Percentiles rank a stretch among this genome's conserved stretches.
These are phyloP conservation scores for Yponomeuta cagnagella DNA, from an alignment of 2,888 invertebrate genomes.

Conservation along the genomic window DNA sequence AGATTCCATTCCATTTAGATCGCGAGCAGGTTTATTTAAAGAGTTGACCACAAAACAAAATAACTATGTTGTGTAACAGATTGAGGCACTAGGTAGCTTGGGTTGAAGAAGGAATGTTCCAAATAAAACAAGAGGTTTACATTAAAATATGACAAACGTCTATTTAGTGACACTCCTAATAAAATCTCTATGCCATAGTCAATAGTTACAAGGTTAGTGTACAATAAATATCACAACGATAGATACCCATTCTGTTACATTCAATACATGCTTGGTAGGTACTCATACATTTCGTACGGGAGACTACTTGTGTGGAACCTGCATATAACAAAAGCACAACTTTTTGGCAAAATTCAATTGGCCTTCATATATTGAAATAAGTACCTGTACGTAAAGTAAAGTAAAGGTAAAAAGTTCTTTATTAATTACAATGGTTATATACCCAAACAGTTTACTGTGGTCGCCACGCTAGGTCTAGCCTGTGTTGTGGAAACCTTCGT, in stretches of 20 bases:
- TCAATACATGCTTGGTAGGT: slow-evolving; percentile 14
- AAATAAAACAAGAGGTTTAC: slow-evolving; percentile 39
- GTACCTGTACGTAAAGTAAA: too few relatives aligned
- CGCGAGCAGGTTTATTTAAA: too few relatives aligned
- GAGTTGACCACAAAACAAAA: too few relatives aligned
- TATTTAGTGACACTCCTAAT: slow-evolving; percentile 49
- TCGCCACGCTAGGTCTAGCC: too few relatives aligned
- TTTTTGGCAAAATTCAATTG: neutral
- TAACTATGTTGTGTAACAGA: too few relatives aligned
- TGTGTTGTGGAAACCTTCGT: too few relatives aligned
- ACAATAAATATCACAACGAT: slow-evolving; percentile 49
- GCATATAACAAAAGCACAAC: neutral
- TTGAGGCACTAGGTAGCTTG: too few relatives aligned
- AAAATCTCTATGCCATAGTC: slow-evolving; percentile 38
- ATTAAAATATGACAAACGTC: slow-evolving; percentile 53
- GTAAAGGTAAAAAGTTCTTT: too few relatives aligned
- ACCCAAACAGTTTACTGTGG: too few relatives aligned
- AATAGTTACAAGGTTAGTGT: slow-evolving; percentile 29
- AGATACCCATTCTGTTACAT: slow-evolving; percentile 32
- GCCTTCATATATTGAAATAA: neutral
- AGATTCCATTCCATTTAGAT: too few relatives aligned
- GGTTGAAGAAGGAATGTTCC: too few relatives aligned
- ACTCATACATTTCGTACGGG: neutral
- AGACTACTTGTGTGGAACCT: neutral
- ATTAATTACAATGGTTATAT: too few relatives aligned